These are phyloP conservation scores for Hirundo rustica DNA, from an alignment of 2,797 vertebrate genomes.

Conservation along the genomic window DNA sequence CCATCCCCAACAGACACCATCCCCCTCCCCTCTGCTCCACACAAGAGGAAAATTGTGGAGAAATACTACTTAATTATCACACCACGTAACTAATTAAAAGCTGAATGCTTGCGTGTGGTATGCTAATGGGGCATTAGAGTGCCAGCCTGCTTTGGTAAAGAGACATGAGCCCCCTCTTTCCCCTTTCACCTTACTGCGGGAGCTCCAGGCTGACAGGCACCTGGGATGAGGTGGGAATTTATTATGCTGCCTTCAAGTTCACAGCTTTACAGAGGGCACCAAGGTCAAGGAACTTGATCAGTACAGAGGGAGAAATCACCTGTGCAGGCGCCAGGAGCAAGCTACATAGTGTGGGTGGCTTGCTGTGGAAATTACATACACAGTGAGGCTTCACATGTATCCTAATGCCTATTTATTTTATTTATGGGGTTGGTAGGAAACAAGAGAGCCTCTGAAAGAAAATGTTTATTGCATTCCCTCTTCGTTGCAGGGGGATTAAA, in stretches of 20 bases:
- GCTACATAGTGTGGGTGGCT: background rate
- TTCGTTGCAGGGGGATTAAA: background rate
- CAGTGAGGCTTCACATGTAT: background rate
- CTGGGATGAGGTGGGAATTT: slow-evolving; percentile 72
- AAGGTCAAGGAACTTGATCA: slow-evolving; percentile 58
- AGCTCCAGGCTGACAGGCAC: slow-evolving; percentile 72
- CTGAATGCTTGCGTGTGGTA: slow-evolving; percentile 69
- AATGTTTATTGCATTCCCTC: background rate
- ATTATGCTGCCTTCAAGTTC: slow-evolving; percentile 63
- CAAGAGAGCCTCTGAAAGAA: background rate
- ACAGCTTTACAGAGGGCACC: slow-evolving; percentile 67
- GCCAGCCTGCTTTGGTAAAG: slow-evolving; percentile 65
- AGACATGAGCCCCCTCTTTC: slow-evolving; percentile 50
- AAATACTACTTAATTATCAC: slow-evolving; percentile 79
- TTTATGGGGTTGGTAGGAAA: background rate
- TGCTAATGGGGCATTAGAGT: slow-evolving; percentile 79
- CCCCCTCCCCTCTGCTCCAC: slow-evolving; percentile 14
- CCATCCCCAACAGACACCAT: slow-evolving; percentile 37
- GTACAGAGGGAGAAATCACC: slow-evolving; percentile 39
- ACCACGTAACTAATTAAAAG: slow-evolving; percentile 81
- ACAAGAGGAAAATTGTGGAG: slow-evolving; percentile 69
- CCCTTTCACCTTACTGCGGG: slow-evolving; percentile 56
- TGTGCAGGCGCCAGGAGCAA: background rate
- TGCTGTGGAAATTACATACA: slow-evolving; percentile 2
- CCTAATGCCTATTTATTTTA: background rate